Evolutionary conservation across 2,888 invertebrate genomes (phyloP), one percentile per base, ranked within the genome.

Genomic region (Sthenelais limicola): DNA sequence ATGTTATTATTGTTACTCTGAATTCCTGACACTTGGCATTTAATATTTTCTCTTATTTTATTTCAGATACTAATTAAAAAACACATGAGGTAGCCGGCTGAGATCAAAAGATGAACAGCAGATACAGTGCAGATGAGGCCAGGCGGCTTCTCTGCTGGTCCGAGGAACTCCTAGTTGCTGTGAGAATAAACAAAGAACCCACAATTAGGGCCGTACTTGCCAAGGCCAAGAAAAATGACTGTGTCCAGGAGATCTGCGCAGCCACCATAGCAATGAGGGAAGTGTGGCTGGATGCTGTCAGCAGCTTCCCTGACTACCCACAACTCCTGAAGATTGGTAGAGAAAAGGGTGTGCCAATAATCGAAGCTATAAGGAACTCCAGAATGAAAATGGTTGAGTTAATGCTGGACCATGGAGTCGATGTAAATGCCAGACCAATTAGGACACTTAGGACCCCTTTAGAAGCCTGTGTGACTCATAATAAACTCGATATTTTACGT

Each of bases 381-480:
- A 5, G 56, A 21, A 24, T 18, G 7, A 21, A 56, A 2, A 18
- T n/a, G 18, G n/a, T 56, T 3, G n/a, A 56, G 30, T 3, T 30
- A 1, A 56, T 56, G 56, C 56, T 56, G 18, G 56, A 56, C 18
- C 12, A 24, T 32, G 56, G 56, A 18, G 21, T 56, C 18, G 56
- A 56, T 28, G 24, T 56, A 18, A 56, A 56, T 28, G 18, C 33
- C 18, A 1, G 30, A 4, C 28, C 21, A 18, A 32, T n/a, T 4
- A 32, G 56, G 15, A 7, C 56, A 15, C 56, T 33, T 15, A 3
- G 15, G 7, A 28, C 12, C n/a, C 56, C 56, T 1, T 21, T 56
- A 33, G 30, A 32, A 21, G 33, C 30, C 12, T 9, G 3, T n/a
- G 32, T 32, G 2, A 32, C 32, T 33, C 1, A 3, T 3, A 1